Percentiles rank a stretch among this genome's conserved stretches.
Conservation (phyloP, 2,888 invertebrate species). For the Anoplius nigerrimus region DNA sequence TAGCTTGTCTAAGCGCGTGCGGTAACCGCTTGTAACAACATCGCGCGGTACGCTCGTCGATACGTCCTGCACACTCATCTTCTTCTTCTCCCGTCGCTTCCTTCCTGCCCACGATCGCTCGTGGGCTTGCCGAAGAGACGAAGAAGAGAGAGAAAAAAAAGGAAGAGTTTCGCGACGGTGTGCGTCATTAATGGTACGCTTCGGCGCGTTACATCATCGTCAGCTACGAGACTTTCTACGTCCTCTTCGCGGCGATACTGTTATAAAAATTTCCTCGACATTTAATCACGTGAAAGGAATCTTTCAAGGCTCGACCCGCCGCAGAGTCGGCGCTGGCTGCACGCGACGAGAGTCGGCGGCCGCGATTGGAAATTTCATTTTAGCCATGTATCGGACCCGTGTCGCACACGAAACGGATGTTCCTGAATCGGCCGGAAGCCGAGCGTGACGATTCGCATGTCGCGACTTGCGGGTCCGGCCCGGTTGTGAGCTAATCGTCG, state of each 20-base stretch:
- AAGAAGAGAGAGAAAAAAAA: too few relatives aligned
- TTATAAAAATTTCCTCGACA: constrained; percentile 44
- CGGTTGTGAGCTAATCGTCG: too few relatives aligned
- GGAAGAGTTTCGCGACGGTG: not conserved
- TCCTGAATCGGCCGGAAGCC: too few relatives aligned
- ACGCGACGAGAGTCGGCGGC: too few relatives aligned
- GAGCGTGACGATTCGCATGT: too few relatives aligned
- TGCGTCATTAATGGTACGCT: constrained; percentile 30
- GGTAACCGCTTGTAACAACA: not conserved
- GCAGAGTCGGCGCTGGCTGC: too few relatives aligned
- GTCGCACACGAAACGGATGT: too few relatives aligned
- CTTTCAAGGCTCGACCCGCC: too few relatives aligned
- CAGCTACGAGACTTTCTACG: constrained; percentile 51
- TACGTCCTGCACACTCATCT: not conserved
- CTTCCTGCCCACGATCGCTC: not conserved
- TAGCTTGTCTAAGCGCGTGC: not conserved
- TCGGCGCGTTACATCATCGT: constrained; percentile 45
- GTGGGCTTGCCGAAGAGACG: not conserved
- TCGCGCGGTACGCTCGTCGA: not conserved
- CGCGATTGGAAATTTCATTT: too few relatives aligned
- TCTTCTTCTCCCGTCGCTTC: constrained; percentile 10
- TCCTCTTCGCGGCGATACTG: constrained; percentile 31
- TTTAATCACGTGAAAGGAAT: constrained; percentile 49
- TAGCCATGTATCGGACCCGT: too few relatives aligned
- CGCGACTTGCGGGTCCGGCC: too few relatives aligned